A percentile compares a stretch with the other conserved stretches of the same genome.
Evolutionary conservation across 2,797 vertebrate species (phyloP).

Genomic region (Eulemur mongoz): DNA sequence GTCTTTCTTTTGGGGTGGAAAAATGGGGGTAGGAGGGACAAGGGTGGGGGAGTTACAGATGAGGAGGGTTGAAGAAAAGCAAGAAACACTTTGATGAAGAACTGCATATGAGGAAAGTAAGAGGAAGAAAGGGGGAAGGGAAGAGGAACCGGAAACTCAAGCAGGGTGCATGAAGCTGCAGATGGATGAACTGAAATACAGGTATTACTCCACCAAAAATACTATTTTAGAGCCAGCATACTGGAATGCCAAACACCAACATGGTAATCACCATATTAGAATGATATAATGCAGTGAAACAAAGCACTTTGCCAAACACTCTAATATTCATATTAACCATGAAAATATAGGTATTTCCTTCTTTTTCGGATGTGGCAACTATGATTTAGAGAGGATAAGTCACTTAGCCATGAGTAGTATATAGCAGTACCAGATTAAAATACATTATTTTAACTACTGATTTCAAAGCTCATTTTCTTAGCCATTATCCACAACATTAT

Average conservation of each 20-base stretch:
- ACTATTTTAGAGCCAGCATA: not conserved
- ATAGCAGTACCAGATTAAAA: not conserved
- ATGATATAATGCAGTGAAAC: not conserved
- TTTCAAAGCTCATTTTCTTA: constrained; percentile 29
- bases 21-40: not conserved
- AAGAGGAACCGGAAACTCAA: not conserved
- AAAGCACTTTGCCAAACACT: not conserved
- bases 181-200: not conserved
- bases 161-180: not conserved
- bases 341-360: not conserved
- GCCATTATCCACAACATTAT: not conserved
- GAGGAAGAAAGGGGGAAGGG: not conserved
- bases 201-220: not conserved
- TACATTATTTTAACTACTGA: not conserved
- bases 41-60: not conserved
- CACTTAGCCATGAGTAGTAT: not conserved
- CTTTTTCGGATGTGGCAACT: not conserved
- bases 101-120: not conserved
- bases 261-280: not conserved
- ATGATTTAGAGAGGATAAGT: not conserved
- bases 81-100: not conserved
- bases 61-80: not conserved
- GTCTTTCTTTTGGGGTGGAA: not conserved
- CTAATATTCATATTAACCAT: not conserved
- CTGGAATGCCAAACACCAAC: not conserved